Percentiles rank a stretch among this genome's conserved stretches.
These are phyloP conservation scores for Oligia strigilis DNA, from an alignment of 2,888 invertebrate species.

Conservation along the genomic window DNA sequence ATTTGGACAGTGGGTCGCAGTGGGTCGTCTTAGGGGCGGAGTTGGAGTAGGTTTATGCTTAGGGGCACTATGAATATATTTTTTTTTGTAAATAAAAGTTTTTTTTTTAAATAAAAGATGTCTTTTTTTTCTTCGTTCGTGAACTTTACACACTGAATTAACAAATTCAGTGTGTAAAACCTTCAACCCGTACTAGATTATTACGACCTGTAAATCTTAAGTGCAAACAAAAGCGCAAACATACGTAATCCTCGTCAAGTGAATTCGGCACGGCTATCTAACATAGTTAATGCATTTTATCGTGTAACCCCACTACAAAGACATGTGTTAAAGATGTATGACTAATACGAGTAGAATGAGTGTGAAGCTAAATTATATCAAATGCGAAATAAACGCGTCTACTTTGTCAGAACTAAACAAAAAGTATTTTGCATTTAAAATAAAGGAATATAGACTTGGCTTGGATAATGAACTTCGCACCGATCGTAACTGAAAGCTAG, in stretches of 20 bases:
- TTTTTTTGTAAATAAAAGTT: neutral
- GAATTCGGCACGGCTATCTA: slow-evolving; percentile 73
- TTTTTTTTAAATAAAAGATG: too few species aligned
- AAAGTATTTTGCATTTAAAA: slow-evolving; percentile 5
- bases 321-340: slow-evolving; percentile 64
- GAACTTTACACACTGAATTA: slow-evolving; percentile 11
- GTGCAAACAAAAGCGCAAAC: slow-evolving; percentile 55
- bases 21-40: neutral
- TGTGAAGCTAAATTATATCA: slow-evolving; percentile 52
- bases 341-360: slow-evolving; percentile 64
- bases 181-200: slow-evolving; percentile 37
- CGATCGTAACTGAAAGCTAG: slow-evolving; percentile 29
- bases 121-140: neutral
- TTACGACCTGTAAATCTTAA: slow-evolving; percentile 45
- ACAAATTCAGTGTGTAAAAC: slow-evolving; percentile 27
- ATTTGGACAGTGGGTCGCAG: neutral
- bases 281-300: slow-evolving; percentile 72
- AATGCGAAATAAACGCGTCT: slow-evolving; percentile 34
- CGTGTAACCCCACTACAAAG: slow-evolving; percentile 67
- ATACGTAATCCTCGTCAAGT: slow-evolving; percentile 52
- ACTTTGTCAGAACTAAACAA: slow-evolving; percentile 17
- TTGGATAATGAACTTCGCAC: slow-evolving; percentile 9
- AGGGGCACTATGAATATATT: neutral
- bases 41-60: neutral
- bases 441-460: neutral